Evolutionary conservation across 2,888 invertebrate species (phyloP).

Genomic region (Matsumyia berberina): DNA sequence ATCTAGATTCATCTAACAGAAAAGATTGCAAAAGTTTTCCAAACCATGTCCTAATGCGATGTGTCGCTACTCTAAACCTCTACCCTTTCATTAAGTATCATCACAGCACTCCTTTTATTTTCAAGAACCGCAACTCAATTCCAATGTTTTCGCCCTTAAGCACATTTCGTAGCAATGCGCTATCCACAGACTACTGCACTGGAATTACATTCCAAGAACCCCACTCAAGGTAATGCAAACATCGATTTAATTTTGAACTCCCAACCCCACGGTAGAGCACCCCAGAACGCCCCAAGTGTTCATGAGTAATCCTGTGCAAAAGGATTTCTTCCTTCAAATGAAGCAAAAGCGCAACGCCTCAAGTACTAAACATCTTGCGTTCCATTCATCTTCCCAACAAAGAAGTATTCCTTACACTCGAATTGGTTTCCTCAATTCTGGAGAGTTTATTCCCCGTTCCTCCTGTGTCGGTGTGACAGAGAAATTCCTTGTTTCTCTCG

Average conservation of each 20-base stretch:
- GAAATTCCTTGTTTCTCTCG: background rate
- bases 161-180: background rate
- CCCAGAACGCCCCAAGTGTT: background rate
- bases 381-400: background rate
- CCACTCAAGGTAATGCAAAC: slow-evolving; percentile 15
- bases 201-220: background rate
- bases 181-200: background rate
- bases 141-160: background rate
- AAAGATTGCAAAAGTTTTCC: too few relatives aligned
- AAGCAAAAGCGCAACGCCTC: slow-evolving; percentile 32
- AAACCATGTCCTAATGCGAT: too few relatives aligned
- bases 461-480: background rate
- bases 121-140: slow-evolving; percentile 3
- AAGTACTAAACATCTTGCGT: slow-evolving; percentile 6
- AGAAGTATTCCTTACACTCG: background rate
- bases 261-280: background rate
- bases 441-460: background rate
- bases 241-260: slow-evolving; percentile 12
- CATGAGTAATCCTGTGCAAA: slow-evolving; percentile 22
- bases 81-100: too few relatives aligned
- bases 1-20: too few relatives aligned
- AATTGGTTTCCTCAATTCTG: slow-evolving; percentile 16
- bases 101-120: too few relatives aligned
- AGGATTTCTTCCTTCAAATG: background rate
- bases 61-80: too few relatives aligned